phyloP scores from a whole-genome alignment of 2,888 invertebrate species.

The Ennomos fuscantarius region DNA sequence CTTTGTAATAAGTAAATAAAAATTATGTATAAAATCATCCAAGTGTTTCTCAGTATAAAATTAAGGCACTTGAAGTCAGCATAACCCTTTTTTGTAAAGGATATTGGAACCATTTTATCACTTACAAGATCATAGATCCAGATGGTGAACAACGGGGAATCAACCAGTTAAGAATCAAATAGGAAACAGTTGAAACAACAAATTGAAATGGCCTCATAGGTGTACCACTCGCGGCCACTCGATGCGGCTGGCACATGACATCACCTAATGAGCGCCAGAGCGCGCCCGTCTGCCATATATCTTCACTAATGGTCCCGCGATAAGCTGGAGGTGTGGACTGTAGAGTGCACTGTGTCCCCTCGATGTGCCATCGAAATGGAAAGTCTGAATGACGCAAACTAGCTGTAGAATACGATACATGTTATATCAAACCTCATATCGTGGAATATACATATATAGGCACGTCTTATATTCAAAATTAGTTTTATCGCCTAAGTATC shows the following conservation, averaged over 20 bases:
- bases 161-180: slow-evolving; percentile 10
- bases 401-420: too few species aligned
- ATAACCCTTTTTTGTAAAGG: too few species aligned
- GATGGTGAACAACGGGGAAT: neutral
- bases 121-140: neutral
- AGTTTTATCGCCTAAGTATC: too few species aligned
- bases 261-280: slow-evolving; percentile 18
- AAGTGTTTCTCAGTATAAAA: too few species aligned
- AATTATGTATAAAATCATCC: too few species aligned
- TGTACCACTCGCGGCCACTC: slow-evolving; percentile 4
- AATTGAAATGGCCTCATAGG: slow-evolving; percentile 24
- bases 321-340: slow-evolving; percentile 6
- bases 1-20: too few species aligned
- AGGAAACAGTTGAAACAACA: slow-evolving; percentile 13
- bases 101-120: too few species aligned
- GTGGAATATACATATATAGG: too few species aligned
- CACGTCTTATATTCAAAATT: too few species aligned
- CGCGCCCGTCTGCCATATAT: slow-evolving; percentile 11
- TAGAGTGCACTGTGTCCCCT: too few species aligned
- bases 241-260: slow-evolving; percentile 12
- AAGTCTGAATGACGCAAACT: neutral
- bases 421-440: too few species aligned
- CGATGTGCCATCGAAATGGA: slow-evolving; percentile 14
- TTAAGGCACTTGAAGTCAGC: too few species aligned
- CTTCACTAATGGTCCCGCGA: slow-evolving; percentile 22